phyloP scores from a whole-genome alignment of 2,888 invertebrate species.

The Lamellibrachia satsuma region DNA sequence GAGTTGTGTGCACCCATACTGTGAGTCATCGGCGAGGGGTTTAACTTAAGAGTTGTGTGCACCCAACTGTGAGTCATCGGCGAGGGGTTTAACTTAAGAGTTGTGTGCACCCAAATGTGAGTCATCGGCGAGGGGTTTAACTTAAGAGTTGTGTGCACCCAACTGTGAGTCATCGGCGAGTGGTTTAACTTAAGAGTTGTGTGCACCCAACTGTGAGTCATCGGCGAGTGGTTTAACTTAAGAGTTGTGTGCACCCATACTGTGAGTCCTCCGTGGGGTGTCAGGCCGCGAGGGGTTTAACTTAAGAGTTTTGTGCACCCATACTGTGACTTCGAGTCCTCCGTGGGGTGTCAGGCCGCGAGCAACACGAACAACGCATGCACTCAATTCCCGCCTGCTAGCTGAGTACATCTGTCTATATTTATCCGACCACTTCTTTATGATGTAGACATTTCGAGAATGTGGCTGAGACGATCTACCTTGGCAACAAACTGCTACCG shows the following conservation, averaged over 20 bases:
- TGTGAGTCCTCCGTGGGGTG: not conserved
- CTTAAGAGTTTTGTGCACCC: not conserved
- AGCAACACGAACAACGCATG: not conserved
- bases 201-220: no score
- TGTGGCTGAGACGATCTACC: not conserved
- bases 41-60: no score
- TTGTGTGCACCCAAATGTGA: no score
- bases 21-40: no score
- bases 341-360: not conserved
- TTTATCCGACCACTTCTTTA: not conserved
- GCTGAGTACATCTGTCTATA: not conserved
- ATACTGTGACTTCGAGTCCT: not conserved
- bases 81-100: no score
- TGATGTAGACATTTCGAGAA: not conserved
- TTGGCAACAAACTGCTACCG: not conserved
- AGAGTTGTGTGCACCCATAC: not conserved
- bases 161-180: not conserved
- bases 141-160: no score
- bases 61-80: no score
- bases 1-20: no score
- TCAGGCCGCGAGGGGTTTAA: not conserved
- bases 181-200: not conserved
- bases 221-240: no score
- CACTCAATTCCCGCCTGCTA: not conserved
- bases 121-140: no score